A percentile compares a stretch with the other conserved stretches of the same genome.
phyloP scores from a whole-genome alignment of 2,888 invertebrate genomes.

The Dasysyrphus tricinctus region DNA sequence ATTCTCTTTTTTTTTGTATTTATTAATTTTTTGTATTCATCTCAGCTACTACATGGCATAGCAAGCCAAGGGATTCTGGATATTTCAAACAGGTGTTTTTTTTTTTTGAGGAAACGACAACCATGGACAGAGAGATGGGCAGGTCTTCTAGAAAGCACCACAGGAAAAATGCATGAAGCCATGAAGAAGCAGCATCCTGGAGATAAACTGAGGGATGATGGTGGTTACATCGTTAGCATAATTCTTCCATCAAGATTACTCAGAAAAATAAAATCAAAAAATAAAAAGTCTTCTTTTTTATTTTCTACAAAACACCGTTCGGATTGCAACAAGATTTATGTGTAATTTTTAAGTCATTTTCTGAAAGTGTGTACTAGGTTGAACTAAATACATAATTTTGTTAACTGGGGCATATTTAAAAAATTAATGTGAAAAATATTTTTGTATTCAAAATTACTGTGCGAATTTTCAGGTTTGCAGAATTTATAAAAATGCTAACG shows the following conservation, averaged over 20 bases:
- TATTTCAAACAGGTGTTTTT: conserved; percentile 44
- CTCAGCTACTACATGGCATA: not conserved
- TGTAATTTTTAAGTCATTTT: conserved; percentile 19
- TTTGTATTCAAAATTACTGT: not conserved
- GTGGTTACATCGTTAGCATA: conserved; percentile 76
- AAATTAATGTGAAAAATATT: not conserved
- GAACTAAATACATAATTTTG: conserved; percentile 2
- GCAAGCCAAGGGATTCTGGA: conserved; percentile 39
- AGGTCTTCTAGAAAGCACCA: not conserved
- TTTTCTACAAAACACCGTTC: not conserved
- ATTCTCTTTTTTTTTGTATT: conserved; percentile 45
- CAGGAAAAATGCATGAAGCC: conserved; percentile 57
- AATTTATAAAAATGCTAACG: not conserved
- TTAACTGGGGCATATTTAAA: conserved; percentile 10
- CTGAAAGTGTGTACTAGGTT: not conserved
- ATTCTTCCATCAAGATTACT: conserved; percentile 69
- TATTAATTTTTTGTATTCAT: conserved; percentile 47
- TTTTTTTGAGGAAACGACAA: conserved; percentile 22
- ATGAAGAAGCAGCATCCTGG: conserved; percentile 30
- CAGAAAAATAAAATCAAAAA: conserved; percentile 32
- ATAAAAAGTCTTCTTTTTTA: conserved; percentile 18
- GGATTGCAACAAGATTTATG: conserved; percentile 22
- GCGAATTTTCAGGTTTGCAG: not conserved
- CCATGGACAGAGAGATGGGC: conserved; percentile 16
- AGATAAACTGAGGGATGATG: conserved; percentile 61